Evolutionary conservation across 1,140 invertebrate species (phyloP), one percentile per base, ranked within the genome.

Genomic region (Glossosoma conforme): DNA sequence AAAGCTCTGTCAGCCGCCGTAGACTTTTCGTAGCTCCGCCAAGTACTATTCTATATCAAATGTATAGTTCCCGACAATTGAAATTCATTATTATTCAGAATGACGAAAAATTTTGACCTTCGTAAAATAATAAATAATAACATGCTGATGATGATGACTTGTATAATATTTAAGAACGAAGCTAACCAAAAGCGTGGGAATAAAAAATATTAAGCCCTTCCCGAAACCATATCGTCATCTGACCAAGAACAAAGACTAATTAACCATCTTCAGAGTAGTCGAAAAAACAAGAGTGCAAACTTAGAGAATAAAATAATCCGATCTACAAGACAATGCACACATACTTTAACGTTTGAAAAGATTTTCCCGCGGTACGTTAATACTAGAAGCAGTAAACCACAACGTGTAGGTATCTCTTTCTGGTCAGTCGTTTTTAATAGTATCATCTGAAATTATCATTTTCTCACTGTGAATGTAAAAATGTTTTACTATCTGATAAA

Each of bases 401-500:
- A n/a, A n/a, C n/a, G n/a, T n/a, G n/a, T n/a, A n/a, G n/a, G n/a
- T n/a, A n/a, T n/a, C n/a, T n/a, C n/a, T n/a, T n/a, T n/a, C n/a
- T n/a, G n/a, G n/a, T n/a, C n/a, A n/a, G n/a, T 33, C 32, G 3
- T 33, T 5, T 33, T 33, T 33, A 13, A 3, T 11, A 33, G n/a
- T 5, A 33, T 5, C 3, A 33, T n/a, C 15, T 15, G 11, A 33
- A 33, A 33, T 15, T 15, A 33, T 13, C 3, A 33, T 33, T 15
- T 33, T 33, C 8, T 24, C 21, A 13, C 13, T 3, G 9, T 14
- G 22, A 33, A 9, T 52, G 50, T 52, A 43, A 40, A 43, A 52
- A 52, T 45, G 46, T 40, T 44, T 44, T 44, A 32, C 28, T 46
- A 38, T 20, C 40, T 46, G 50, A 52, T 52, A 45, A 52, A 25